Percentiles rank a stretch among this genome's conserved stretches.
These are phyloP conservation scores for Adrianichthys oophorus DNA, from an alignment of 2,797 vertebrate genomes.

Conservation along the genomic window DNA sequence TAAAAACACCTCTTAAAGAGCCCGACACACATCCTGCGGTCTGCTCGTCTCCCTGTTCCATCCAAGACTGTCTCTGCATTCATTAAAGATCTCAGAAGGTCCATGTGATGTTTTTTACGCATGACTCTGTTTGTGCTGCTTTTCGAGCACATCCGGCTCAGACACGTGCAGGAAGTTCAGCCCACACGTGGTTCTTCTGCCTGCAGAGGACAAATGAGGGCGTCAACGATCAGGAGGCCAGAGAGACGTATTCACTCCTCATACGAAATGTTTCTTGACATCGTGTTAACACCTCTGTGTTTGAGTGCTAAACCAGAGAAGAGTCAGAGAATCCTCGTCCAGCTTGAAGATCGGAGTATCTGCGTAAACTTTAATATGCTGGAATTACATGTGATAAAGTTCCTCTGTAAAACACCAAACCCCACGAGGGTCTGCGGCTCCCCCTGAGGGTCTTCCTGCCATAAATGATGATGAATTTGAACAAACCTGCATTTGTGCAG, in stretches of 20 bases:
- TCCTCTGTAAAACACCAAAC: not conserved
- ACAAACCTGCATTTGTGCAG: too few relatives aligned
- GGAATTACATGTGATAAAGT: not conserved
- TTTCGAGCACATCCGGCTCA: not conserved
- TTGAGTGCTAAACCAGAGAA: too few relatives aligned
- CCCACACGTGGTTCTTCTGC: not conserved
- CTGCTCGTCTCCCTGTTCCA: not conserved
- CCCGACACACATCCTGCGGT: too few relatives aligned
- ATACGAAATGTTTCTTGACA: too few relatives aligned
- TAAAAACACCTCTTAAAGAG: too few relatives aligned
- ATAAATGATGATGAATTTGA: too few relatives aligned
- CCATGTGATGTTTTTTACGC: not conserved
- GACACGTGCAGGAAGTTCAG: constrained; percentile 10
- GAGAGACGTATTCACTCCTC: too few relatives aligned
- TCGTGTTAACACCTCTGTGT: too few relatives aligned
- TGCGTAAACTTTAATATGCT: not conserved
- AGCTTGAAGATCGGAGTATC: too few relatives aligned
- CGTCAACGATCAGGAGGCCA: not conserved
- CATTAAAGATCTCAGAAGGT: not conserved
- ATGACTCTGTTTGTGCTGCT: not conserved
- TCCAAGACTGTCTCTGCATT: not conserved
- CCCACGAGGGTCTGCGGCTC: too few relatives aligned
- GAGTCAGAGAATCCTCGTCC: too few relatives aligned
- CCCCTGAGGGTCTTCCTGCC: too few relatives aligned
- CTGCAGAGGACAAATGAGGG: constrained; percentile 1